These are phyloP conservation scores for Boleophthalmus pectinirostris DNA, from an alignment of 2,113 vertebrate genomes.

Conservation along the genomic window DNA sequence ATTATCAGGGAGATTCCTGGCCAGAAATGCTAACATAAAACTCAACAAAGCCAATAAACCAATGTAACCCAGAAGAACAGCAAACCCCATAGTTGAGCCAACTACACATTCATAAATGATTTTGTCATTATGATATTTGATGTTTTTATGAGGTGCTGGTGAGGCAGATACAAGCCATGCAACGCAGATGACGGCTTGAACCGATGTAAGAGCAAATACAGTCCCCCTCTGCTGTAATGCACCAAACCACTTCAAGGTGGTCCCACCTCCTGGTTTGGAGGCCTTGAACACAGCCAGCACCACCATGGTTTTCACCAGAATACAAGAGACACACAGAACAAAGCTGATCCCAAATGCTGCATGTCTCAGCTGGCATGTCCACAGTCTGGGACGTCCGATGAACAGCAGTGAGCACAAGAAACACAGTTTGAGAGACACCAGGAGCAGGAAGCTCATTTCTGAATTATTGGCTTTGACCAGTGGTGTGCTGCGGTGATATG, in stretches of 20 bases:
- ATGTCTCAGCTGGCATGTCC: constrained; percentile 53
- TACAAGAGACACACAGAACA: constrained; percentile 54
- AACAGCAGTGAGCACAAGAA: constrained; percentile 2
- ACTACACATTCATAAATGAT: constrained; percentile 60
- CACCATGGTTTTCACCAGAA: constrained; percentile 56
- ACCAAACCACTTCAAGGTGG: constrained; percentile 64
- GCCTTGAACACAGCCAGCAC: constrained; percentile 51
- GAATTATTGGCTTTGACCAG: constrained; percentile 9
- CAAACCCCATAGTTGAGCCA: constrained; percentile 51
- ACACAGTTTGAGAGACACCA: constrained; percentile 7
- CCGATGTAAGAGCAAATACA: constrained; percentile 52
- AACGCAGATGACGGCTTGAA: constrained; percentile 65
- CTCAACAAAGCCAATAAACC: neutral
- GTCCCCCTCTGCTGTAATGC: constrained; percentile 63
- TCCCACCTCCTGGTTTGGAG: constrained; percentile 40
- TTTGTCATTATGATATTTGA: constrained; percentile 29
- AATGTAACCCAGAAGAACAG: constrained; percentile 54
- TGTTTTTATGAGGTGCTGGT: constrained; percentile 48
- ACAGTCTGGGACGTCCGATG: constrained; percentile 28
- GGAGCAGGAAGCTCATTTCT: constrained; percentile 3
- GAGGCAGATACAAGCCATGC: constrained; percentile 57
- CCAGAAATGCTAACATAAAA: constrained; percentile 61
- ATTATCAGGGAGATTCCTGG: constrained; percentile 66
- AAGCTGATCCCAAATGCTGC: constrained; percentile 52
- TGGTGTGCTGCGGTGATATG: constrained; percentile 6